Evolutionary conservation across 2,888 invertebrate species (phyloP).

Genomic region (Anticlea derivata): DNA sequence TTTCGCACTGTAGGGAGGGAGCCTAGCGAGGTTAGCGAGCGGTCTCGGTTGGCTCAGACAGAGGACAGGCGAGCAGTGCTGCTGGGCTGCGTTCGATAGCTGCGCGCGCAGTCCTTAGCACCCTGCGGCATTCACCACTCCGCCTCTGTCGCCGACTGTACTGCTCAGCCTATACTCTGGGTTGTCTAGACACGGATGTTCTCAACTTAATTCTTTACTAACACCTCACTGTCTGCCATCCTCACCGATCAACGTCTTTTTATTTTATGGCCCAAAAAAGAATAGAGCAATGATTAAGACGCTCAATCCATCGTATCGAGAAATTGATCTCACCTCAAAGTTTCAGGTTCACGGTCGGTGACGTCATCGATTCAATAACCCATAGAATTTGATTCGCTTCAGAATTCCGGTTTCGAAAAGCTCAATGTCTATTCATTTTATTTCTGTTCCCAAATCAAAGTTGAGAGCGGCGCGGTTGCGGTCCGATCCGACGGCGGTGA

Average conservation of each 20-base stretch:
- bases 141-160: slow-evolving; percentile 34
- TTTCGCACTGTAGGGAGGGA: background rate
- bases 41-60: slow-evolving; percentile 30
- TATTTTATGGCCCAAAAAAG: slow-evolving; percentile 39
- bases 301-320: slow-evolving; percentile 39
- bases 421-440: slow-evolving; percentile 58
- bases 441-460: slow-evolving; percentile 68
- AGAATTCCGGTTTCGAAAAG: slow-evolving; percentile 57
- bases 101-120: slow-evolving; percentile 63
- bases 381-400: slow-evolving; percentile 51
- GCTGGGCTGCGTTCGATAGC: slow-evolving; percentile 60
- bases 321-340: slow-evolving; percentile 34
- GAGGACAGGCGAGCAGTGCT: slow-evolving; percentile 34
- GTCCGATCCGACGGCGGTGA: slow-evolving; percentile 36
- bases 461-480: slow-evolving; percentile 47
- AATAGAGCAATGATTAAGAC: slow-evolving; percentile 38
- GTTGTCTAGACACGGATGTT: slow-evolving; percentile 13
- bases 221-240: slow-evolving; percentile 13
- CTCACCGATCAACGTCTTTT: slow-evolving; percentile 31
- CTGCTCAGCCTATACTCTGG: slow-evolving; percentile 1
- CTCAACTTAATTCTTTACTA: slow-evolving; percentile 13
- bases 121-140: slow-evolving; percentile 47
- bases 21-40: slow-evolving; percentile 25
- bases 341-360: slow-evolving; percentile 42
- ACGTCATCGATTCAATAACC: slow-evolving; percentile 48